Conservation (phyloP, 2,113 vertebrate genomes). For the Barnardius zonarius region DNA sequence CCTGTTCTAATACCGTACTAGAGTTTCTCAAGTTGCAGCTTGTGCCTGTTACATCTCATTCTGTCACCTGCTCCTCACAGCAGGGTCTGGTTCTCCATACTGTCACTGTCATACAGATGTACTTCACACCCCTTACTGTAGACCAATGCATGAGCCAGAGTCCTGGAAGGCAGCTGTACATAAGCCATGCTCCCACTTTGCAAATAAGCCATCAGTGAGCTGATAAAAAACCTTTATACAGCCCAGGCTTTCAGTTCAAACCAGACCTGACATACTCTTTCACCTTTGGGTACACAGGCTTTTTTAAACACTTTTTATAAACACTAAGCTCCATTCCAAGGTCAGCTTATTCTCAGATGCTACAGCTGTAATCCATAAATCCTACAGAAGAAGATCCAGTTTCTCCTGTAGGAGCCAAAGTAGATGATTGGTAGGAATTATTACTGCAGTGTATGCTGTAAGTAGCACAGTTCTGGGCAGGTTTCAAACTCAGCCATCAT, state of each 20-base stretch:
- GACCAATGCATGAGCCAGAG: not conserved
- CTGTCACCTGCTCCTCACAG: not conserved
- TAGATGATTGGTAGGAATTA: not conserved
- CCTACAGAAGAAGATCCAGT: not conserved
- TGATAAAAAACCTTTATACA: not conserved
- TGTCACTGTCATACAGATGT: not conserved
- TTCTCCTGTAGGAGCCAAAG: not conserved
- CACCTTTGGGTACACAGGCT: not conserved
- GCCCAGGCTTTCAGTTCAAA: not conserved
- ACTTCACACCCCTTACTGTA: not conserved
- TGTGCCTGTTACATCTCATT: not conserved
- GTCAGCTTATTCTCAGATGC: not conserved
- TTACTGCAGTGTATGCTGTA: not conserved
- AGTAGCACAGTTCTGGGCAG: not conserved
- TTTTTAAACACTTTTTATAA: not conserved
- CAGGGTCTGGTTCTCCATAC: not conserved
- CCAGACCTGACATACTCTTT: not conserved
- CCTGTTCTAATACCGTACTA: not conserved
- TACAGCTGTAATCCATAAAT: not conserved
- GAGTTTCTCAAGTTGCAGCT: not conserved
- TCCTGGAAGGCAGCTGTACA: not conserved
- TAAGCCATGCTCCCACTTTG: not conserved
- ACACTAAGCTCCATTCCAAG: not conserved
- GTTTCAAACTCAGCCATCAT: not conserved
- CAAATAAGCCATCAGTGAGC: not conserved